Evolutionary conservation across 1,140 invertebrate genomes (phyloP), one percentile per base, ranked within the genome.

Genomic region (Phymorhynchus buccinoides): DNA sequence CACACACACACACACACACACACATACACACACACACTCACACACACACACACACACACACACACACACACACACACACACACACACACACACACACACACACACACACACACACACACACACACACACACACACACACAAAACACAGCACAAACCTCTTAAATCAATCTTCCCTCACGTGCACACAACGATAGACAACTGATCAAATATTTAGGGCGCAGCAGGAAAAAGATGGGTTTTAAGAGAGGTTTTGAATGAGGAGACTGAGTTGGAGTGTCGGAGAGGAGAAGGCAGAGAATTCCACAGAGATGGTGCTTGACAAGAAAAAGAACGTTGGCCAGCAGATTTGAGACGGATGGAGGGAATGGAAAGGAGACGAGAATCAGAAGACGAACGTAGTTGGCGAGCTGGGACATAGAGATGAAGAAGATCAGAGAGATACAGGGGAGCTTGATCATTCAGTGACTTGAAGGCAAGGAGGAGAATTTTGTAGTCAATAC

Each of bases 21-120:
- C 80, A 35, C 42, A 42, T 44, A 44, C 42, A 48, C 80, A 48
- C 80, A 48, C 80, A 48, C 80, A 48, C 42, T 12, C 82, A 42
- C 37, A 73, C 68, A 83, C 39, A 83, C 82, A 44, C 62, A 41
- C 66, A 68, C 66, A 83, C 66, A 83, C 62, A 83, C 66, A 82
- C 80, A 82, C 62, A 80, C 78, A 80, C 48, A 80, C 78, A 41
- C 27, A n/a, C 27, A n/a, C 35, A 79, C 35, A 79, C 42, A 79
- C 42, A 79, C 42, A 79, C 35, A 79, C 77, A 79, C 35, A 32
- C 77, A 79, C 35, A 39, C 35, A 79, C 7, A 44, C 78, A 80
- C n/a, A 41, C 37, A 41, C 39, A 80, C 27, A 80, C 41, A 78
- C 41, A 80, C 41, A 80, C 41, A 80, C 78, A 44, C 41, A 80